Evolutionary conservation across 1,140 invertebrate species (phyloP).

Genomic region (Cydia splendana): DNA sequence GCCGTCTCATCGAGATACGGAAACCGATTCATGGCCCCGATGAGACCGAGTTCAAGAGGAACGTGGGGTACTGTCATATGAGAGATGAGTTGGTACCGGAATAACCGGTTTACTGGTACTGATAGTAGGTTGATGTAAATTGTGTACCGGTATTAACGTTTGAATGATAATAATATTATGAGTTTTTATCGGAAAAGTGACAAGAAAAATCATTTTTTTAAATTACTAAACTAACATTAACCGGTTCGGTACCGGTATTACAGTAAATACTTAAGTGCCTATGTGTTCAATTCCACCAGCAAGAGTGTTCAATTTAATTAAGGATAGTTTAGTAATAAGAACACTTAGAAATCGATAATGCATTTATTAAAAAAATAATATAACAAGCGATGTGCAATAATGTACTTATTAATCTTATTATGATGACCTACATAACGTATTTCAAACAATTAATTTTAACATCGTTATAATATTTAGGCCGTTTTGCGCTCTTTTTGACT

Average conservation of each 20-base stretch:
- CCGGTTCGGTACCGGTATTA: not conserved
- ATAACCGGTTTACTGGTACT: constrained; percentile 25
- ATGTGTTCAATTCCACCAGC: not conserved
- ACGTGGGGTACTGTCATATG: constrained; percentile 71
- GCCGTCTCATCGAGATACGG: constrained; percentile 70
- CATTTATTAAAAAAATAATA: constrained; percentile 32
- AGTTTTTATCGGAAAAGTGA: too few relatives aligned
- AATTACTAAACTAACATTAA: not conserved
- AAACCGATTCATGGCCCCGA: constrained; percentile 62
- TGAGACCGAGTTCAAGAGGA: constrained; percentile 67
- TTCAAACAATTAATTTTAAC: constrained; percentile 11
- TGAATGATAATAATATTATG: too few relatives aligned
- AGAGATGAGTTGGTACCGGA: constrained; percentile 63
- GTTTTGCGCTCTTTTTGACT: not conserved
- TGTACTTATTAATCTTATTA: constrained; percentile 21
- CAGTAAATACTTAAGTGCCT: not conserved
- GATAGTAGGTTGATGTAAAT: not conserved
- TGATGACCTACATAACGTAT: constrained; percentile 12
- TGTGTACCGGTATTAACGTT: too few relatives aligned
- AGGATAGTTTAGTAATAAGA: not conserved
- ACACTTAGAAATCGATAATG: constrained; percentile 20
- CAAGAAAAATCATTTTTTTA: too few relatives aligned
- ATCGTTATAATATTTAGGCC: constrained; percentile 27
- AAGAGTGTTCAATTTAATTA: not conserved
- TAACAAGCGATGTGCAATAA: constrained; percentile 30